Evolutionary conservation across 2,888 invertebrate species (phyloP), one percentile per base, ranked within the genome.

Genomic region (Proisotoma minuta): DNA sequence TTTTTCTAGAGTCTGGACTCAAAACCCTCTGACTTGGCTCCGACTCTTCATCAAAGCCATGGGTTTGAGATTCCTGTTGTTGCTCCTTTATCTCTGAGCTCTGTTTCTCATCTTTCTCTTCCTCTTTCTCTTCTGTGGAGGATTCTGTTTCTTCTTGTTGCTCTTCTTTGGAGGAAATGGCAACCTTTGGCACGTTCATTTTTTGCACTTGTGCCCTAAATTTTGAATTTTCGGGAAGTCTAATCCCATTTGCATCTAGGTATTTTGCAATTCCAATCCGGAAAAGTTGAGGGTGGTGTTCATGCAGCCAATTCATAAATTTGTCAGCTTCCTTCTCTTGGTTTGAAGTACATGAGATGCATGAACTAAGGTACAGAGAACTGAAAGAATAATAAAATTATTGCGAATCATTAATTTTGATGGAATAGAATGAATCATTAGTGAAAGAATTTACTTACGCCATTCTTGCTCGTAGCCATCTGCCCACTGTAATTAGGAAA

Each of bases 261-360:
- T 54, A 54, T 39, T 39, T 54, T 4, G 34, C 3, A 10, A 54
- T 39, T 4, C 39, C 54, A 15, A 18, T 29, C 15, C 22, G 54
- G 39, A 54, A 54, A 26, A 54, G 54, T 39, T 54, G 54, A 10
- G 54, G 54, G 20, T 54, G 54, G 39, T 54, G 4, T 18, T 54
- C n/a, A n/a, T 54, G 23, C 39, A 54, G 22, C 34, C 34, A 54
- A 4, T 3, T 39, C 23, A 54, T 54, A 23, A 54, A 54, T 22
- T 54, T 54, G 3, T 54, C 39, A 3, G 39, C 54, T 34, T 54
- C 54, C 39, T 39, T 29, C 54, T 54, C 54, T 24, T 54, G 54
- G 24, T 54, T 54, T 5, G 34, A 22, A 20, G 54, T 54, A 22
- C 54, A 54, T 2, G 39, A 20, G 22, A 39, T 29, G 24, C 54